Percentiles rank a stretch among this genome's conserved stretches.
Conservation (phyloP, 2,113 vertebrate species). For the Alces alces region DNA sequence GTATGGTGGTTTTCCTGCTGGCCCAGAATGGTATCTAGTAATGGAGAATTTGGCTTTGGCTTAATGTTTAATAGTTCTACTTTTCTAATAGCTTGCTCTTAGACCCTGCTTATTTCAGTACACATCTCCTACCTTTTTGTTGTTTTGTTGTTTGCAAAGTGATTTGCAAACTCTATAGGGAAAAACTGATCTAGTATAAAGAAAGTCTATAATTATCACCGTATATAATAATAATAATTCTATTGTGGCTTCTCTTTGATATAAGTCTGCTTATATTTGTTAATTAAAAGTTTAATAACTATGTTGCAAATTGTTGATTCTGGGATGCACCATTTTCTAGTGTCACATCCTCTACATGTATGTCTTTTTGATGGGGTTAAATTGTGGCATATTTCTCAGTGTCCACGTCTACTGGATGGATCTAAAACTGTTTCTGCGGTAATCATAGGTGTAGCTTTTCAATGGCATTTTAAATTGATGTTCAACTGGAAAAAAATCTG, state of each 20-base stretch:
- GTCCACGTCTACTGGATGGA: not conserved
- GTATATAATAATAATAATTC: not conserved
- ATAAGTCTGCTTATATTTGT: constrained; percentile 2
- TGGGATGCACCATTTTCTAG: not conserved
- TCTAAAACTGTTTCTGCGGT: not conserved
- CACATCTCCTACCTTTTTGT: not conserved
- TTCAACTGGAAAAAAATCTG: not conserved
- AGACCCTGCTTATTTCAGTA: not conserved
- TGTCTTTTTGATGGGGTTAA: not conserved
- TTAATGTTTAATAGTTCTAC: not conserved
- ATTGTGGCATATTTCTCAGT: not conserved
- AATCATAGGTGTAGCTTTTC: not conserved
- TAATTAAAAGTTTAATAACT: constrained; percentile 39
- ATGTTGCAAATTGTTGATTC: not conserved
- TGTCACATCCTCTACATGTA: not conserved
- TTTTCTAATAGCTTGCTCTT: not conserved
- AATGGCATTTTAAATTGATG: not conserved
- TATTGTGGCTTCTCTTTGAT: not conserved
- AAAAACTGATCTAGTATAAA: not conserved
- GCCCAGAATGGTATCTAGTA: not conserved
- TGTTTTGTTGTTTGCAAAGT: constrained; percentile 16
- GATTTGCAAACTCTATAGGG: not conserved
- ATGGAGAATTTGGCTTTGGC: not conserved
- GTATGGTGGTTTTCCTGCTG: not conserved
- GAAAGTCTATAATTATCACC: not conserved